phyloP scores from a whole-genome alignment of 2,797 vertebrate genomes.

The Lutjanus argentimaculatus region DNA sequence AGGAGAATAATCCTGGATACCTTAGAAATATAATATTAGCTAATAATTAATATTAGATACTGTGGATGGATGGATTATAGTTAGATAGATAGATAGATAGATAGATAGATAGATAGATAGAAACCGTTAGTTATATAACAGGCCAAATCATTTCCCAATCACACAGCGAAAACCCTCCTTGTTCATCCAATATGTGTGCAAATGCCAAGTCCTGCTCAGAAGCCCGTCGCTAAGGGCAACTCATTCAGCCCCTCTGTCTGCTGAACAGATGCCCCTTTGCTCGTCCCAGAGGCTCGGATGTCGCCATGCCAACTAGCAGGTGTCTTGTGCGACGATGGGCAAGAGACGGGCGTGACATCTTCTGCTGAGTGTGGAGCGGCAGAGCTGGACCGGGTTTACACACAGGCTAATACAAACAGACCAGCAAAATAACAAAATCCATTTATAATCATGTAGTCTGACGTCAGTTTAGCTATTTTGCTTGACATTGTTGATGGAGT shows the following conservation, averaged over 20 bases:
- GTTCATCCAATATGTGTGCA: constrained; percentile 36
- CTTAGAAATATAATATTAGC: too few species aligned
- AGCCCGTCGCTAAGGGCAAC: constrained; percentile 73
- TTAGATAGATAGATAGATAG: constrained; percentile 38
- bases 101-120: constrained; percentile 24
- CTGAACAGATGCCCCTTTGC: constrained; percentile 75
- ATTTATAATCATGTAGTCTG: background rate
- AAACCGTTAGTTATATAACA: constrained; percentile 4
- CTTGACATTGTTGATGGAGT: background rate
- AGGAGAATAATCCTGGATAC: too few species aligned
- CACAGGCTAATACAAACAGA: background rate
- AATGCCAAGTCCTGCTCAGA: constrained; percentile 61
- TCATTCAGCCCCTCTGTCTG: constrained; percentile 52
- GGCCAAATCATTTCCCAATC: constrained; percentile 10
- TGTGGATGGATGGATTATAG: constrained; percentile 28
- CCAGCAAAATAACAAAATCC: background rate
- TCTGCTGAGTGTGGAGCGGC: constrained; percentile 19
- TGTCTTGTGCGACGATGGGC: constrained; percentile 57
- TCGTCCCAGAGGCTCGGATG: constrained; percentile 73
- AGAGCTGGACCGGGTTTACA: background rate
- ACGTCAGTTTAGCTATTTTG: background rate
- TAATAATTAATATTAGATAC: too few species aligned
- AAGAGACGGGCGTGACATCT: constrained; percentile 48
- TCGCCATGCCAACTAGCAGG: constrained; percentile 78
- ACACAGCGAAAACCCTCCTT: constrained; percentile 28